Evolutionary conservation across 1,140 invertebrate genomes (phyloP), one percentile per base, ranked within the genome.

Genomic region (Meloidogyne exigua): DNA sequence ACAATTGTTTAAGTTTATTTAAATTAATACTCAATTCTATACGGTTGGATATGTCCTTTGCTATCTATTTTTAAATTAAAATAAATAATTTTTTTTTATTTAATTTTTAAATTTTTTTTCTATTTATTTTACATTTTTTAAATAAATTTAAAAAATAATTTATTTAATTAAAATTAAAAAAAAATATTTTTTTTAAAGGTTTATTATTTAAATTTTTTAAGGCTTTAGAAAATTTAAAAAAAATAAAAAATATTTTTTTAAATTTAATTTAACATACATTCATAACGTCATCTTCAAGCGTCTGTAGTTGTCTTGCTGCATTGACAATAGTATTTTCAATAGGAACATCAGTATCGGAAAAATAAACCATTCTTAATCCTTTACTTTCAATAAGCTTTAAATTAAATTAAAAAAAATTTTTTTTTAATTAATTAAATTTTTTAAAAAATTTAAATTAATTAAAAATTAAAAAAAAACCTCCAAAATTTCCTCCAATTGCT

Each of bases 11-110:
- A 28, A 77, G 25, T 28, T 57, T 74, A 18, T 32, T 68, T 32
- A 78, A 25, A n/a, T 78, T 76, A 18, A 78, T 66, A 39, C 64
- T 79, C 21, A 68, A 62, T 44, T 78, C 76, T 68, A 78, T 78
- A 7, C 75, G 18, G 10, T 78, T 57, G 0, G 76, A 68, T 28
- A 78, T 68, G 11, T 78, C 76, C 10, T 32, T 77, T 18, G 76
- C 76, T 28, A 78, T 78, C 76, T 78, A 62, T 21, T 32, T 63
- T 23, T 11, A 74, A 75, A 18, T 15, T 13, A n/a, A 26, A 18
- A 26, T n/a, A n/a, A n/a, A n/a, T n/a, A n/a, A n/a, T n/a, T n/a
- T n/a, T n/a, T n/a, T n/a, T n/a, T n/a, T n/a, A n/a, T n/a, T n/a
- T n/a, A n/a, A n/a, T n/a, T n/a, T n/a, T n/a, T n/a, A n/a, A n/a